Percentiles rank a stretch among this genome's conserved stretches.
phyloP scores from a whole-genome alignment of 2,113 vertebrate species.

The Urocynchramus pylzowi region DNA sequence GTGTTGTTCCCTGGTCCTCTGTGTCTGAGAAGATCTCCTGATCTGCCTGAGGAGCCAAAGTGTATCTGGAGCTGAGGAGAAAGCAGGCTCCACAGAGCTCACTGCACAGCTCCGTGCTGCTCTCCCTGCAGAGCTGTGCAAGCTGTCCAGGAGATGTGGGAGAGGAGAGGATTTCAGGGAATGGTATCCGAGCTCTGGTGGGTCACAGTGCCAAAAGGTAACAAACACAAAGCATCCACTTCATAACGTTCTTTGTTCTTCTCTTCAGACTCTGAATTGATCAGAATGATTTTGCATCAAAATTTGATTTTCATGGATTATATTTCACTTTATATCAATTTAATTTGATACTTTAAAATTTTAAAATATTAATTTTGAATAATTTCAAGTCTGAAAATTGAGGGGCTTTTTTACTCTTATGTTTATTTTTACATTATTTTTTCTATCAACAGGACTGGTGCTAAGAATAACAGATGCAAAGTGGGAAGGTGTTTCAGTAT shows the following conservation, averaged over 20 bases:
- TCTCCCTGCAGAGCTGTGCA: background rate
- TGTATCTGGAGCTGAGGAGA: background rate
- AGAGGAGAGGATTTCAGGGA: background rate
- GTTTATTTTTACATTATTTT: background rate
- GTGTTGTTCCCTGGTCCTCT: background rate
- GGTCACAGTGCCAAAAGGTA: background rate
- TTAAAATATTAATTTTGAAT: background rate
- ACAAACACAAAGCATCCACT: background rate
- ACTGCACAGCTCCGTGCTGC: background rate
- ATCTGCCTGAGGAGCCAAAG: background rate
- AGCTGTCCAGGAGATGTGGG: background rate
- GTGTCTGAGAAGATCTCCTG: background rate
- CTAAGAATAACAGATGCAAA: conserved; percentile 30
- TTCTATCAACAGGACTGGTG: background rate
- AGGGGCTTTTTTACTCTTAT: background rate
- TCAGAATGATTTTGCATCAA: background rate
- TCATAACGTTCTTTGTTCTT: background rate
- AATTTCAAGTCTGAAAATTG: background rate
- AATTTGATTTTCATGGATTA: background rate
- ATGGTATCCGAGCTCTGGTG: background rate
- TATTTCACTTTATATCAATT: background rate
- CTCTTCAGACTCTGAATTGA: background rate
- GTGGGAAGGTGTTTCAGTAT: conserved; percentile 23
- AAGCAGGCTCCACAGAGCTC: background rate
- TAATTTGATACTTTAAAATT: background rate